Conservation (phyloP, 2,888 invertebrate genomes). For the Platycheirus rosarum region DNA sequence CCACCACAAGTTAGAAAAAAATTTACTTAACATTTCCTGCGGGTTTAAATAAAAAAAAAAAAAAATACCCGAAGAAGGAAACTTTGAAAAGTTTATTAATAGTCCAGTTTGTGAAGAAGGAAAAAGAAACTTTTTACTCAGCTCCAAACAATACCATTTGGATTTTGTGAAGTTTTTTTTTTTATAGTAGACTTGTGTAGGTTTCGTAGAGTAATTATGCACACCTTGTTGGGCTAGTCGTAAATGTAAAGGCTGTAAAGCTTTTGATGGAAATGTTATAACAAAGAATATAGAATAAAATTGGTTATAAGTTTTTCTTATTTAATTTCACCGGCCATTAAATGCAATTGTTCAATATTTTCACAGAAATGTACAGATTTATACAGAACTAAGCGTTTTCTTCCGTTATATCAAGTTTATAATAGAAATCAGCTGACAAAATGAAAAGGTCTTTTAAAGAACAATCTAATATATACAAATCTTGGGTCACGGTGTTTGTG, state of each 20-base stretch:
- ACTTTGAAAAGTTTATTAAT: slow-evolving; percentile 41
- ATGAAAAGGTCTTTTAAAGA: too few species aligned
- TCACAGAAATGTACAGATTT: neutral
- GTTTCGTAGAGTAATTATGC: neutral
- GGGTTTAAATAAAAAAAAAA: neutral
- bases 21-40: neutral
- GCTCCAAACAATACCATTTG: slow-evolving; percentile 56
- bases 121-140: slow-evolving; percentile 30
- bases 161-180: slow-evolving; percentile 34
- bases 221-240: neutral
- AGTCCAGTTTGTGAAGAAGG: slow-evolving; percentile 43
- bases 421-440: too few species aligned
- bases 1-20: neutral
- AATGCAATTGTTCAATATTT: slow-evolving; percentile 11
- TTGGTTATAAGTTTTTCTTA: neutral
- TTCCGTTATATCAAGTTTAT: too few species aligned
- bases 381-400: too few species aligned
- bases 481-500: too few species aligned
- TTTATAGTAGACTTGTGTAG: neutral
- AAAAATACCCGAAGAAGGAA: neutral
- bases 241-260: neutral
- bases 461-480: too few species aligned
- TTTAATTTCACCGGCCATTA: neutral
- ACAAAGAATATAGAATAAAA: too few species aligned
- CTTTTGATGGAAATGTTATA: slow-evolving; percentile 8